Base-by-base conservation (phyloP, 2,888 invertebrate species). In the Drosophila planitibia region DNA sequence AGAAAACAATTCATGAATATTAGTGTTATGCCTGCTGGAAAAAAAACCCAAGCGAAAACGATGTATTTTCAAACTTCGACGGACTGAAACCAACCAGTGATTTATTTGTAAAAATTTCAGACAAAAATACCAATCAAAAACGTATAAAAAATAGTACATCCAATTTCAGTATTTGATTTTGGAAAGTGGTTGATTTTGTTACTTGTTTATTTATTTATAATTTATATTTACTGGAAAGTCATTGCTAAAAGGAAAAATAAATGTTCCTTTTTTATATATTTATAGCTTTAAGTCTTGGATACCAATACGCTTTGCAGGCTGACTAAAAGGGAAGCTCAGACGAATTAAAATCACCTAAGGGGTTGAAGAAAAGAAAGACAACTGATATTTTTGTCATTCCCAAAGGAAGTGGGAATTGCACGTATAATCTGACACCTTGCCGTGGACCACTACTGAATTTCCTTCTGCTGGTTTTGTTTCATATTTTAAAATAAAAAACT, bases 361-460 rank as follows among this genome's bases (percentile, higher is more conserved):
- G 14, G 9, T n/a, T 25, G 25, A 19, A 52, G 10, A 28, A n/a
- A 14, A 53, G 3, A 41, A 10, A 53, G 51, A 64, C 53, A 32
- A 51, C 16, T 37, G 47, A 55, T 14, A 28, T 30, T 28, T 35
- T n/a, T 59, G 44, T n/a, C 58, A 14, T 19, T 37, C 62, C 65
- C 65, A 49, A 22, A 28, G 61, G 64, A 52, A 52, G 57, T 32
- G 0, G 4, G 28, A 30, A 30, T 35, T 66, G 68, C 78, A 54
- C 51, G 25, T 49, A 47, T 67, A 66, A 74, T 52, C 66, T 19
- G 78, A 74, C 66, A 78, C 74, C 66, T 67, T 25, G 62, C 28
- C 10, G 25, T 47, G 49, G 39, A 57, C 37, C 30, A 16, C 19
- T 12, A 12, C 51, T 39, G 14, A 19, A 33, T 55, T 39, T 22